A percentile compares a stretch with the other conserved stretches of the same genome.
These are phyloP conservation scores for Oryctolagus cuniculus DNA, from an alignment of 2,113 vertebrate species.

Conservation along the genomic window mOryCun1.1 NC_091450.1:42629501-42630000, in stretches of 20 bases:
- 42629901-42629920: neutral
- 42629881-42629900: neutral
- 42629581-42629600: constrained; percentile 19
- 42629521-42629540: constrained; percentile 17
- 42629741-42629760: neutral
- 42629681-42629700: constrained; percentile 72
- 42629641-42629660: neutral
- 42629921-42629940: neutral
- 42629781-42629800: constrained; percentile 27
- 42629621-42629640: constrained; percentile 1
- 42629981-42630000: too few relatives aligned
- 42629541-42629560: neutral
- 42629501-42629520: neutral
- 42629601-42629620: neutral
- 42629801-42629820: constrained; percentile 23
- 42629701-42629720: constrained; percentile 51
- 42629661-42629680: neutral
- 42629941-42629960: too few relatives aligned
- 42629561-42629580: neutral
- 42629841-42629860: constrained; percentile 73
- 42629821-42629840: neutral
- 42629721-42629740: constrained; percentile 59
- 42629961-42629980: too few relatives aligned
- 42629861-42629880: constrained; percentile 54
- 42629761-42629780: neutral